These are phyloP conservation scores for Pheosia gnoma DNA, from an alignment of 2,888 invertebrate genomes.

Conservation along the genomic window DNA sequence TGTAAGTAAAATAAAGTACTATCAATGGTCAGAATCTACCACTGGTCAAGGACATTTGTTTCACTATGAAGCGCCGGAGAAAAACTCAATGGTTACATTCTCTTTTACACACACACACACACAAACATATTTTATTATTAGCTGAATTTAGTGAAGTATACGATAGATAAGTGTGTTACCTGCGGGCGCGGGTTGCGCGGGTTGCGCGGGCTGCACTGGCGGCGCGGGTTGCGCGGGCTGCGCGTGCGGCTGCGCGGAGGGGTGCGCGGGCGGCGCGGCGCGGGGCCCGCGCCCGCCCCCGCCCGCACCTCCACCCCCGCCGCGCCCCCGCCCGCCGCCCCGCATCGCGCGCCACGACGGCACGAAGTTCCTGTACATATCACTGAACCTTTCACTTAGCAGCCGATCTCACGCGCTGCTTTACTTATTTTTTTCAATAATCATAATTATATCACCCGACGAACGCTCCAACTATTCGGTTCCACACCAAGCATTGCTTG, in stretches of 20 bases:
- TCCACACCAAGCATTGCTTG: too few relatives aligned
- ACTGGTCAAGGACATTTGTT: too few relatives aligned
- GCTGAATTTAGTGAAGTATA: too few relatives aligned
- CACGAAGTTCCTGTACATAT: conserved; percentile 23
- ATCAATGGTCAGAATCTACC: too few relatives aligned
- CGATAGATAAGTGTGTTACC: conserved; percentile 7
- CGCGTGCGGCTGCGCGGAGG: not conserved
- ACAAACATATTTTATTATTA: not conserved
- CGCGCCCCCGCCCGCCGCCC: conserved; percentile 40
- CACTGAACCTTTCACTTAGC: not conserved
- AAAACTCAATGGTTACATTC: too few relatives aligned
- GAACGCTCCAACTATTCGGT: too few relatives aligned
- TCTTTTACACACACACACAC: too few relatives aligned
- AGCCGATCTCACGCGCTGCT: not conserved
- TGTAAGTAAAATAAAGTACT: too few relatives aligned
- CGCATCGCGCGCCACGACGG: conserved; percentile 69
- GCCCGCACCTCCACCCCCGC: conserved; percentile 29
- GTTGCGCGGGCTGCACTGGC: conserved; percentile 20
- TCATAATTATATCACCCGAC: too few relatives aligned
- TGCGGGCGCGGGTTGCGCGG: conserved; percentile 19
- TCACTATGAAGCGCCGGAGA: too few relatives aligned
- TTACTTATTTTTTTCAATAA: too few relatives aligned
- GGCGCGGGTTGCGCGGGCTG: not conserved
- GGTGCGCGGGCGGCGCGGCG: conserved; percentile 19
- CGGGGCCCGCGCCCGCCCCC: conserved; percentile 10